Base-by-base conservation (phyloP, 2,888 invertebrate species). In the Drosophila phalerata region DNA sequence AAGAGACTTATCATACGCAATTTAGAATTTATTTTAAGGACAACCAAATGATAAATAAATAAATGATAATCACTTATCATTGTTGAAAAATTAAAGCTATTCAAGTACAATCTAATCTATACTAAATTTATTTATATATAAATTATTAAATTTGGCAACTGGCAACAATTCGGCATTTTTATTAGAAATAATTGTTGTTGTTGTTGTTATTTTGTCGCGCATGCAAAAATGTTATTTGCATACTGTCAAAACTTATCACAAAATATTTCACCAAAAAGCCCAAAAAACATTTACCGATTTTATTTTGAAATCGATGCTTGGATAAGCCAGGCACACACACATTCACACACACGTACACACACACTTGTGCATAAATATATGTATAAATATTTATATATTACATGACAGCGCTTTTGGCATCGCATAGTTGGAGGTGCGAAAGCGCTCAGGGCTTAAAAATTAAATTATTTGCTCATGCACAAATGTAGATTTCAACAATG, bases 161-260 rank as follows among this genome's bases (percentile, higher is more conserved):
- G 9, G 10, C 34, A 60, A 42, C 34, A 40, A 52, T 60, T 32
- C 25, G 38, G 3, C 22, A 15, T 38, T 10, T 25, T 51, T 25
- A 8, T 10, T 8, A 22, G n/a, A 30, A 15, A 15, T 30, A 15
- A 15, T 30, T 40, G 30, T 6, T 4, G 6, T n/a, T 30, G 40
- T 32, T 49, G 48, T 25, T 47, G 25, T 13, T 42, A 51, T 51
- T 28, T 51, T 65, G 56, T 30, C 32, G 62, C 22, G 34, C 49
- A 52, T 58, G 61, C 61, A 51, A 55, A 55, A 71, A 66, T 47
- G 22, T 60, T 65, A 87, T 90, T 78, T 88, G 77, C 82, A 88
- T 82, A 77, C 79, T 87, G 79, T 78, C 84, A 85, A 77, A 80
- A 85, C 82, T 80, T 89, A 77, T 85, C 83, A 75, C 67, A 73